These are phyloP conservation scores for Pristionchus entomophagus DNA, from an alignment of 2,888 invertebrate species.

Conservation along the genomic window DNA sequence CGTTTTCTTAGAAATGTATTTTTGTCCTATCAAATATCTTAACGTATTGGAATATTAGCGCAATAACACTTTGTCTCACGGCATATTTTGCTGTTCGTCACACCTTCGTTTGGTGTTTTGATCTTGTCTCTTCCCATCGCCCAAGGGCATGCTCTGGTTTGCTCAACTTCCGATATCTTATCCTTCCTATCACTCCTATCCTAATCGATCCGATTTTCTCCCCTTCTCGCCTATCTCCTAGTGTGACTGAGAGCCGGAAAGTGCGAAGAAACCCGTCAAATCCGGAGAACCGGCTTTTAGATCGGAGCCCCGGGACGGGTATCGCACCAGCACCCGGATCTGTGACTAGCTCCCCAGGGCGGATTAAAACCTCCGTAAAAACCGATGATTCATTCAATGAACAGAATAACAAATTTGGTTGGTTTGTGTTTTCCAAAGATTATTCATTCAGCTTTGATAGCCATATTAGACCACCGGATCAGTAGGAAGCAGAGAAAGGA, in stretches of 20 bases:
- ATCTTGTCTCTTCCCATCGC: too few species aligned
- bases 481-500: too few species aligned
- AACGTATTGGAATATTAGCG: too few species aligned
- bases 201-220: slow-evolving; percentile 45
- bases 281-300: slow-evolving; percentile 39
- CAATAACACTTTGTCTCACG: too few species aligned
- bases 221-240: neutral
- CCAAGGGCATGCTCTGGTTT: neutral
- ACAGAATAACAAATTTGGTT: too few species aligned
- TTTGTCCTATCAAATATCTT: too few species aligned
- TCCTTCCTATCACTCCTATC: neutral
- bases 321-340: neutral
- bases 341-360: neutral
- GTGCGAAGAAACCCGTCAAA: slow-evolving; percentile 28
- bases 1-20: too few species aligned
- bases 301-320: neutral
- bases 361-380: neutral
- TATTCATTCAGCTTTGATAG: too few species aligned
- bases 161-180: neutral
- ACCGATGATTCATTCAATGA: neutral
- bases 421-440: too few species aligned
- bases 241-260: slow-evolving; percentile 17
- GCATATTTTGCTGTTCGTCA: too few species aligned
- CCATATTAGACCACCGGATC: too few species aligned
- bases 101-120: too few species aligned